Base-by-base conservation (phyloP, 2,797 vertebrate genomes). In the Tenualosa ilisha region DNA sequence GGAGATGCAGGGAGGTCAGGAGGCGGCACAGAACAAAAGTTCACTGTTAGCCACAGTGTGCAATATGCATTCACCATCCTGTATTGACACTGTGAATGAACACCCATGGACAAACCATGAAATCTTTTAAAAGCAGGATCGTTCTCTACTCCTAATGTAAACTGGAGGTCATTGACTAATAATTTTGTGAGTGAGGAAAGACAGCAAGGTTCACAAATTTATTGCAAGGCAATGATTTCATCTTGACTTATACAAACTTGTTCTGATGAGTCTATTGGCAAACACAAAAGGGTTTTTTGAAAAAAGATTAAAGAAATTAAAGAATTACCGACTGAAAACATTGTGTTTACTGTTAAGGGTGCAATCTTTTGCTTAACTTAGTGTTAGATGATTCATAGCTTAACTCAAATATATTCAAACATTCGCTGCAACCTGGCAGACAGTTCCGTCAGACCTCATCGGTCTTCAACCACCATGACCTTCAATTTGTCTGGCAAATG, bases 81-180 rank as follows among this genome's bases (percentile, higher is more conserved):
- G 87, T 89, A 51, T 12, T 85, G 87, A 93, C 92, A 90, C 93
- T 95, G 93, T 95, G 96, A 96, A 96, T 96, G 96, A 94, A 94
- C 93, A 93, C 92, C 89, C 92, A 90, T 88, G 92, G 93, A 96
- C 94, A 86, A 86, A 92, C 89, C 92, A 92, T 93, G 92, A 95
- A 92, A 95, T 95, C 95, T 95, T 93, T 94, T 56, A 20, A 22
- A 96, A 94, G 91, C 82, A 91, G 95, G 95, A 96, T 96, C 96
- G 94, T 92, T 93, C 95, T 95, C 93, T 92, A 87, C 93, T 95
- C 93, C 93, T 96, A 95, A 95, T 96, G 95, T 94, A 93, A 91
- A 91, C 93, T 93, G 90, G 91, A 93, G 92, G 90, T 91, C 91
- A 96, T 96, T 94, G 93, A 96, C 97, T 94, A 90, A 82, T 93